Evolutionary conservation across 2,888 invertebrate species (phyloP), one percentile per base, ranked within the genome.

Genomic region (Acleris cristana): DNA sequence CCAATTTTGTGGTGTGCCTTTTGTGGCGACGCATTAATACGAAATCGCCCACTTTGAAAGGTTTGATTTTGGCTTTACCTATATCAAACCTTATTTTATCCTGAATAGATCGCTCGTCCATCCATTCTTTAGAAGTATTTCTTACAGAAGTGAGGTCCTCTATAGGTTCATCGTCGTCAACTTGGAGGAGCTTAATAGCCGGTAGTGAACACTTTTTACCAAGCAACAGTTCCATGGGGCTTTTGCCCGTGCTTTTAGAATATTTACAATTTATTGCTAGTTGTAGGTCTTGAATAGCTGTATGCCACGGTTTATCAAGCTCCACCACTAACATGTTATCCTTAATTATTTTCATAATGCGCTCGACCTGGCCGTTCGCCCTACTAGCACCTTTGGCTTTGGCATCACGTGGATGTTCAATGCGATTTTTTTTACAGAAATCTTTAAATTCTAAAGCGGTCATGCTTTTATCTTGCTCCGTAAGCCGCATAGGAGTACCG

Each of bases 281-380:
- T 23, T 74, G 74, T 1, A 74, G 60, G 48, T 73, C 72, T 1
- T 73, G 73, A 10, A 76, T 52, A n/a, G 68, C 26, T 7, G 26
- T 7, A 26, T 26, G 26, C 26, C 26, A 26, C 26, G 26, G 26
- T 26, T 26, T 26, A 7, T 26, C 7, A 26, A 70, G 53, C 64
- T 52, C 44, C 70, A 72, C 73, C 73, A 74, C 21, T 21, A 2
- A 21, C 21, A 21, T 21, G 21, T 21, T 21, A 21, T 21, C 21
- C 21, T 21, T 2, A 23, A 64, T 55, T 55, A 69, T 68, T 40
- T 65, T 60, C 72, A 72, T 73, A 0, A 74, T 7, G n/a, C 73
- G 58, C 45, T 74, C 73, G 6, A 73, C 72, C 19, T 74, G 72
- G 0, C 73, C 72, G 54, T 73, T 73, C 8, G 72, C 74, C 18